These are phyloP conservation scores for Thripadectes ignobilis DNA, from an alignment of 2,797 vertebrate species.

Conservation along the genomic window DNA sequence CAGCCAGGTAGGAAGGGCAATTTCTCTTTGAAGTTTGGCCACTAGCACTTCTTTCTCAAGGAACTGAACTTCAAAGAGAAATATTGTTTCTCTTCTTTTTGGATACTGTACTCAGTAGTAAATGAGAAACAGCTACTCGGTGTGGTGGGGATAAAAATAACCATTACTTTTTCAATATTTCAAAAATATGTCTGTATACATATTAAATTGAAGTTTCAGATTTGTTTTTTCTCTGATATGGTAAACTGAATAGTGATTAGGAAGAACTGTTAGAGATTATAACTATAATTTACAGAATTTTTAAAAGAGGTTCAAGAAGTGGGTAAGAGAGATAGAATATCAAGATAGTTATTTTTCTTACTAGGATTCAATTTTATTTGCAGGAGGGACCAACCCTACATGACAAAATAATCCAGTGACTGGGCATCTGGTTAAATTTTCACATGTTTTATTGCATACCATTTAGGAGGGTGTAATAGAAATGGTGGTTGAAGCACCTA, in stretches of 20 bases:
- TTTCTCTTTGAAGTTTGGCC: constrained; percentile 66
- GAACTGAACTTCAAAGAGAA: constrained; percentile 53
- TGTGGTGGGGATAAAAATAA: neutral
- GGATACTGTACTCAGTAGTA: neutral
- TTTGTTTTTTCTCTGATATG: neutral
- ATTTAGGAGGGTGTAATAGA: neutral
- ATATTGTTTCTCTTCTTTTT: constrained; percentile 28
- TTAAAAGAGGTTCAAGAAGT: neutral
- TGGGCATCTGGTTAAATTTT: neutral
- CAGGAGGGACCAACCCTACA: neutral
- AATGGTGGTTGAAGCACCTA: neutral
- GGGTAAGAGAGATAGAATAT: neutral
- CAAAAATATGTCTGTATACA: neutral
- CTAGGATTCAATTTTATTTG: neutral
- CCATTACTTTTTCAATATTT: neutral
- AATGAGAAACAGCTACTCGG: neutral
- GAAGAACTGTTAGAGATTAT: neutral
- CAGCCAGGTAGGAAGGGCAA: constrained; percentile 32
- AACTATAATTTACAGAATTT: neutral
- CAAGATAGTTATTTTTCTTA: neutral
- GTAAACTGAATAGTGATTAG: neutral
- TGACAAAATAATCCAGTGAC: neutral
- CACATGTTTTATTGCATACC: neutral
- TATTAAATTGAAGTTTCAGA: neutral
- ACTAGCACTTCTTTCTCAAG: constrained; percentile 37